Percentiles rank a stretch among this genome's conserved stretches.
Conservation (phyloP, 2,797 vertebrate genomes). For the Philypnodon macrostomus region DNA sequence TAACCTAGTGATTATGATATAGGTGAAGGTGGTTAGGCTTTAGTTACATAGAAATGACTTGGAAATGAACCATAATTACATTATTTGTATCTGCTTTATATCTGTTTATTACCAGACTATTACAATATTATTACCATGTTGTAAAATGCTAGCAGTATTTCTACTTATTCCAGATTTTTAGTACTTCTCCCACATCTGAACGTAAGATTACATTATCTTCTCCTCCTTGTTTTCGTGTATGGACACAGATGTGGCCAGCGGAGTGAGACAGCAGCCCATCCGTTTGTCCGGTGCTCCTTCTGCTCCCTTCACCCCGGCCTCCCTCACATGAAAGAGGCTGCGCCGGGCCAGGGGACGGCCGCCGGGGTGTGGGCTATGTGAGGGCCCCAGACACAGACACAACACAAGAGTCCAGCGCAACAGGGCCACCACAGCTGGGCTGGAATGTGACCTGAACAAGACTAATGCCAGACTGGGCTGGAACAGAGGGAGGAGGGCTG, state of each 20-base stretch:
- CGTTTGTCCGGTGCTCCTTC: conserved; percentile 42
- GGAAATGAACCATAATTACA: no score
- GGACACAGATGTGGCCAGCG: conserved; percentile 55
- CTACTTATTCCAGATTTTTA: no score
- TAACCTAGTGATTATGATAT: no score
- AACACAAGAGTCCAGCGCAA: conserved; percentile 78
- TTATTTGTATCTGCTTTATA: no score
- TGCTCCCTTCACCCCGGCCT: conserved; percentile 63
- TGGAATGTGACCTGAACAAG: conserved; percentile 82
- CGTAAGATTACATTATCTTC: neutral
- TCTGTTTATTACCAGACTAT: no score
- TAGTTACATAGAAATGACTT: no score
- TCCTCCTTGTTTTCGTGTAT: conserved; percentile 21
- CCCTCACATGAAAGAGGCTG: conserved; percentile 70
- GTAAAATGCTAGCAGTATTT: no score
- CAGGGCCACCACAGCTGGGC: conserved; percentile 77
- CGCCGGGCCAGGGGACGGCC: conserved; percentile 59
- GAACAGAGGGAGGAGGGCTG: conserved; percentile 55
- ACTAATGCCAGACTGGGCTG: conserved; percentile 60
- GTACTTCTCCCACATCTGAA: neutral
- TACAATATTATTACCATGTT: no score
- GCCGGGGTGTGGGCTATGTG: no score
- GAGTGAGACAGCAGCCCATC: conserved; percentile 23
- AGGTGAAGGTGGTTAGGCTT: no score
- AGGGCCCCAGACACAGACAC: conserved; percentile 83